These are phyloP conservation scores for Macrophya alboannulata DNA, from an alignment of 2,888 invertebrate genomes.

Conservation along the genomic window DNA sequence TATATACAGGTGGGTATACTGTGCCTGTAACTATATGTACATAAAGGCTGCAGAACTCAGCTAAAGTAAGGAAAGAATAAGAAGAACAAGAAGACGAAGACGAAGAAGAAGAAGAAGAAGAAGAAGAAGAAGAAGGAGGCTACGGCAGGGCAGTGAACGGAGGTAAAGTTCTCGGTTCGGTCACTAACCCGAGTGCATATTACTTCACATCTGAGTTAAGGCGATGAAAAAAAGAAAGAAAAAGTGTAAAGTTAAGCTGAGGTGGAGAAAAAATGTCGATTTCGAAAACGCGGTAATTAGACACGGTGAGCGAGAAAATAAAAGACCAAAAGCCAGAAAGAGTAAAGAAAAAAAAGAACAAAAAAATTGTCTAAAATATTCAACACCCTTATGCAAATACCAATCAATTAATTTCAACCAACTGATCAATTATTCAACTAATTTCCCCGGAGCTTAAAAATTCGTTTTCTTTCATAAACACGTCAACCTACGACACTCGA, in stretches of 20 bases:
- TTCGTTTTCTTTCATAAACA: neutral
- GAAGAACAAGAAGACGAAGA: conserved; percentile 55
- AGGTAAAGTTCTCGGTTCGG: conserved; percentile 70
- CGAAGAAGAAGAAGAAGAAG: conserved; percentile 54
- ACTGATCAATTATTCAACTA: neutral
- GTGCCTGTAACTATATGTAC: neutral
- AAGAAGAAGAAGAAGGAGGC: conserved; percentile 46
- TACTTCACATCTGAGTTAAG: conserved; percentile 75
- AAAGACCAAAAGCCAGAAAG: too few relatives aligned
- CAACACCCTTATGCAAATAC: neutral
- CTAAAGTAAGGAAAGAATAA: neutral
- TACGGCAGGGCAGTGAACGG: conserved; percentile 74
- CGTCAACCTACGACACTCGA: neutral
- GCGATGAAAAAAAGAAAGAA: neutral
- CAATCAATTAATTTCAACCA: neutral
- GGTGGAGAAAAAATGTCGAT: neutral
- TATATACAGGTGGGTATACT: neutral
- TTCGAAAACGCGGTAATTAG: neutral
- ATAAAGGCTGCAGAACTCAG: neutral
- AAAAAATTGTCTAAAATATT: neutral
- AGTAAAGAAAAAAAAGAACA: neutral
- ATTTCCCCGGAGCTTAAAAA: neutral
- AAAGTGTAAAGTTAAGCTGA: neutral
- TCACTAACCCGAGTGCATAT: conserved; percentile 79
- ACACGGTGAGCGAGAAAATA: neutral